These are phyloP conservation scores for Steinernema feltiae DNA, from an alignment of 1,140 invertebrate genomes.

Conservation along the genomic window DNA sequence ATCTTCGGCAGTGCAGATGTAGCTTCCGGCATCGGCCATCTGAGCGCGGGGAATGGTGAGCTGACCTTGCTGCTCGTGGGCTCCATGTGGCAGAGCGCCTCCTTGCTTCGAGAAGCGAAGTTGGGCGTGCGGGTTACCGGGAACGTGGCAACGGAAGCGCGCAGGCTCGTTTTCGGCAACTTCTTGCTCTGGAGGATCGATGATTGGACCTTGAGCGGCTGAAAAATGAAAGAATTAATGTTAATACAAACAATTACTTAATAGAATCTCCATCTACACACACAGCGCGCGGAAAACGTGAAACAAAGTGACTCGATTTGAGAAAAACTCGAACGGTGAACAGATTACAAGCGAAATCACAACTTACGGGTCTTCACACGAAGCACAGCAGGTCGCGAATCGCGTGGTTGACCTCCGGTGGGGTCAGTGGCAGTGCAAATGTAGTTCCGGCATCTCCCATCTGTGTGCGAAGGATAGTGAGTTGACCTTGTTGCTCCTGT, in stretches of 20 bases:
- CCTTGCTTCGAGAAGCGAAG: conserved; percentile 6
- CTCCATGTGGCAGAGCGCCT: conserved; percentile 42
- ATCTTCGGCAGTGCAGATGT: conserved; percentile 51
- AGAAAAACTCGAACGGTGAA: too few relatives aligned
- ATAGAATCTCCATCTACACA: too few relatives aligned
- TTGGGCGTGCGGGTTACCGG: conserved; percentile 41
- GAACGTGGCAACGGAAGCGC: conserved; percentile 47
- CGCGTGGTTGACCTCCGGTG: not conserved
- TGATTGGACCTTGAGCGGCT: conserved; percentile 37
- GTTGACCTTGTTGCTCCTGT: conserved; percentile 25
- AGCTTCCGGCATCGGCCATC: conserved; percentile 48
- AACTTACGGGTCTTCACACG: too few relatives aligned
- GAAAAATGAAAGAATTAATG: too few relatives aligned
- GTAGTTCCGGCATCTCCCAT: conserved; percentile 17
- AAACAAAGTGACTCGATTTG: too few relatives aligned
- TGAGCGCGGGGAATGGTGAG: conserved; percentile 50
- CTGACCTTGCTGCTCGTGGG: conserved; percentile 48
- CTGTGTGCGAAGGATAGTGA: conserved; percentile 27
- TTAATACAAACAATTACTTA: too few relatives aligned
- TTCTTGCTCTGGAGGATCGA: conserved; percentile 45
- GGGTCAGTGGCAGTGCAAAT: conserved; percentile 18
- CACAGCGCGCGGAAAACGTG: too few relatives aligned
- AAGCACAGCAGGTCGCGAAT: not conserved
- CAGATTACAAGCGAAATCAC: too few relatives aligned
- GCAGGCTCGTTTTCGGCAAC: conserved; percentile 44